Evolutionary conservation across 2,888 invertebrate genomes (phyloP).

Genomic region (Homarus gammarus): DNA sequence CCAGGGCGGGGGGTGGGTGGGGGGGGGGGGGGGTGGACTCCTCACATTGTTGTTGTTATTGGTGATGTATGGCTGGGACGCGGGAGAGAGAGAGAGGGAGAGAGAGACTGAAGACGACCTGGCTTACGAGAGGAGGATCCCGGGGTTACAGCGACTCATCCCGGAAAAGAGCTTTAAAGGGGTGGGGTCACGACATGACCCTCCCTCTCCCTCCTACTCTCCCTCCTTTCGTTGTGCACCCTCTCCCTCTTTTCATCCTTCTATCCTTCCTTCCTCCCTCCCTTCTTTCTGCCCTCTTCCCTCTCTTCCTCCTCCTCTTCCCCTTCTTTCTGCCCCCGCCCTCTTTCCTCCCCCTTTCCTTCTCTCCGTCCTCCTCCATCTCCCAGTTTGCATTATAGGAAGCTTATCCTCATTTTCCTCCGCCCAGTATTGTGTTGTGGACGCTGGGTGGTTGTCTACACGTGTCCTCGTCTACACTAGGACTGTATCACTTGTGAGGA

Average conservation of each 20-base stretch:
- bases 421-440: too few species aligned
- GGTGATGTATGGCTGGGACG: background rate
- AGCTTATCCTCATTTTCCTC: too few species aligned
- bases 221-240: background rate
- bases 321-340: background rate
- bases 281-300: background rate
- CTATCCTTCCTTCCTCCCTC: background rate
- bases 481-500: too few species aligned
- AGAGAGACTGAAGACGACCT: background rate
- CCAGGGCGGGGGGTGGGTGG: too few species aligned
- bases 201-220: background rate
- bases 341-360: background rate
- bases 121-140: background rate
- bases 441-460: too few species aligned
- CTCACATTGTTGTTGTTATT: too few species aligned
- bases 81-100: too few species aligned
- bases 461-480: too few species aligned
- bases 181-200: background rate
- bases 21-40: too few species aligned
- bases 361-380: too few species aligned
- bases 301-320: background rate
- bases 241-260: background rate
- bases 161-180: slow-evolving; percentile 30
- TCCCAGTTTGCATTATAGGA: too few species aligned
- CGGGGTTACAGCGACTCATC: background rate